Conservation (phyloP, 2,113 vertebrate species). For the Ceyx cyanopectus region DNA sequence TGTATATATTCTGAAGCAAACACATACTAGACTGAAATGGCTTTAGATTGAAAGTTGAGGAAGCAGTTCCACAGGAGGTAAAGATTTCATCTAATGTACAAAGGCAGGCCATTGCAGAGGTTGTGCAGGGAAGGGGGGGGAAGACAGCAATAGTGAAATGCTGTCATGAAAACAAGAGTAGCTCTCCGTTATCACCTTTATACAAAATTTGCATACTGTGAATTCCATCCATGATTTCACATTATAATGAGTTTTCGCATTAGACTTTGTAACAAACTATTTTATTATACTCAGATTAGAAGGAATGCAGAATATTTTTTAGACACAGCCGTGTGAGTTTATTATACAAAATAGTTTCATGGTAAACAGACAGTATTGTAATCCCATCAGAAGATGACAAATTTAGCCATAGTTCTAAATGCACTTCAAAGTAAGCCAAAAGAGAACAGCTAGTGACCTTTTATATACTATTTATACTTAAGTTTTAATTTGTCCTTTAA, state of each 20-base stretch:
- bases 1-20: conserved; percentile 65
- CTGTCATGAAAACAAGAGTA: conserved; percentile 64
- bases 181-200: conserved; percentile 81
- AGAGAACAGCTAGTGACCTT: conserved; percentile 87
- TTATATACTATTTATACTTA: conserved; percentile 88
- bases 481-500: conserved; percentile 94
- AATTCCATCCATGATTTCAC: conserved; percentile 76
- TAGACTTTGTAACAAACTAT: conserved; percentile 83
- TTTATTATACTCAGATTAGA: conserved; percentile 83
- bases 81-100: conserved; percentile 11
- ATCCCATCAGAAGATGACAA: conserved; percentile 83
- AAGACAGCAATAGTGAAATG: conserved; percentile 37
- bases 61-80: conserved; percentile 40
- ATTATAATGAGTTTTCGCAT: conserved; percentile 80
- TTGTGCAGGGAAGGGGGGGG: background rate
- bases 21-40: conserved; percentile 46
- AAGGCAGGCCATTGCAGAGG: background rate
- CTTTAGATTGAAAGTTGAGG: conserved; percentile 61
- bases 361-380: conserved; percentile 87
- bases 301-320: conserved; percentile 88
- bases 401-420: conserved; percentile 89
- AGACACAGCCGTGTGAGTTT: conserved; percentile 81
- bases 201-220: conserved; percentile 80
- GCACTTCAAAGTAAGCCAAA: conserved; percentile 88
- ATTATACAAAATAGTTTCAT: conserved; percentile 82